These are phyloP conservation scores for Danaus chrysippus DNA, from an alignment of 2,888 invertebrate species.

Conservation along the genomic window DNA sequence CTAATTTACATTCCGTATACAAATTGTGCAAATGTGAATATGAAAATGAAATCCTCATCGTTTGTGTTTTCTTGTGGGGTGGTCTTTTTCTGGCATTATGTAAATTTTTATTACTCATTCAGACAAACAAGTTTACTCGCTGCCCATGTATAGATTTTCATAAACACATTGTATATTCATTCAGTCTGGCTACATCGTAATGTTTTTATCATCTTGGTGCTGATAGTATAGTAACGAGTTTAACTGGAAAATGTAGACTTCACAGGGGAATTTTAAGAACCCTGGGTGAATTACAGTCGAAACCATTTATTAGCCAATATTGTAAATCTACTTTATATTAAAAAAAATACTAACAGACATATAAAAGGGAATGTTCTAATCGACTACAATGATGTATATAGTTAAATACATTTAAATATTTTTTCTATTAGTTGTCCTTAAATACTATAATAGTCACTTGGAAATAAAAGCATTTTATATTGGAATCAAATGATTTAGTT, in stretches of 20 bases:
- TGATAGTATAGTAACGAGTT: neutral
- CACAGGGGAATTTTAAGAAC: too few species aligned
- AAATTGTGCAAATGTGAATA: constrained; percentile 74
- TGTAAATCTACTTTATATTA: too few species aligned
- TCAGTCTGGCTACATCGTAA: neutral
- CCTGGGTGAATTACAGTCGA: too few species aligned
- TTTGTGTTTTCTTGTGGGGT: constrained; percentile 67
- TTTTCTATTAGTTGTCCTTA: too few species aligned
- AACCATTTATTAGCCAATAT: too few species aligned
- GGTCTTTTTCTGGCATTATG: constrained; percentile 70
- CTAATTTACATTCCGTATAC: constrained; percentile 78
- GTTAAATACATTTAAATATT: too few species aligned
- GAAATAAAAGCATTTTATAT: too few species aligned
- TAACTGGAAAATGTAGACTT: neutral
- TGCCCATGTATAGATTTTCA: constrained; percentile 44
- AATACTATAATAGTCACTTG: too few species aligned
- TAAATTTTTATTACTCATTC: constrained; percentile 69
- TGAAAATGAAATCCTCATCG: constrained; percentile 73
- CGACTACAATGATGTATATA: too few species aligned
- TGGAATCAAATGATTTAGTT: too few species aligned
- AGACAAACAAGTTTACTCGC: constrained; percentile 66
- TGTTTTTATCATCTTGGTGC: neutral
- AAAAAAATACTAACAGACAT: too few species aligned
- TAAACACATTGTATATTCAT: constrained; percentile 34
- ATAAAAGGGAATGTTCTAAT: too few species aligned